These are phyloP conservation scores for Bombyx mori DNA, from an alignment of 1,140 invertebrate species.

Conservation along the genomic window DNA sequence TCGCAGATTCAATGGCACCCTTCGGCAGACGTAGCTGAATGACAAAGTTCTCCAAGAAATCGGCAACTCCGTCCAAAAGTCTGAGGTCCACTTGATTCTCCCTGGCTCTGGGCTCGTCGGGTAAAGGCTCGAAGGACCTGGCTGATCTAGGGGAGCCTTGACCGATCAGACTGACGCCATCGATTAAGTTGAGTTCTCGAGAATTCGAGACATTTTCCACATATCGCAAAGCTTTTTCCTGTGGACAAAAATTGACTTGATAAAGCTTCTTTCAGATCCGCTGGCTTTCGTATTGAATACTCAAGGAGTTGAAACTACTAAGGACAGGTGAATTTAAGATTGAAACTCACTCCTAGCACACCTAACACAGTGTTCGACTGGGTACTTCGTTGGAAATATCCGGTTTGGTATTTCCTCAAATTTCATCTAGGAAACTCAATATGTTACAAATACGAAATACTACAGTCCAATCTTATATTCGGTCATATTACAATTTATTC, in stretches of 20 bases:
- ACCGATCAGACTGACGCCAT: slow-evolving; percentile 81
- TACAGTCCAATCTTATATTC: no score
- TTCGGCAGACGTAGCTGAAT: slow-evolving; percentile 84
- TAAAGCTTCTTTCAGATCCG: no score
- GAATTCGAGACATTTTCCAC: slow-evolving; percentile 73
- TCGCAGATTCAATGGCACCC: slow-evolving; percentile 77
- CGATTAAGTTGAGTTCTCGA: slow-evolving; percentile 72
- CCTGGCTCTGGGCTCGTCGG: slow-evolving; percentile 78
- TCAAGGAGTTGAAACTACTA: no score
- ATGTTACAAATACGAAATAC: no score
- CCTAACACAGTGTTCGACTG: no score
- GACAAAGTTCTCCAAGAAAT: slow-evolving; percentile 84
- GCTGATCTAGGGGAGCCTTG: slow-evolving; percentile 70
- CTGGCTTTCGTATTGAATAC: no score
- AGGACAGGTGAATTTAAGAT: no score
- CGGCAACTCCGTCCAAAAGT: slow-evolving; percentile 79
- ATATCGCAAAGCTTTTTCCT: slow-evolving; percentile 51
- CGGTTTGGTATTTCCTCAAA: no score
- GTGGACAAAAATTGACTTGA: slow-evolving; percentile 14
- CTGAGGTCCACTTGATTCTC: slow-evolving; percentile 82
- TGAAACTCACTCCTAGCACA: no score
- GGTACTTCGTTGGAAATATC: no score
- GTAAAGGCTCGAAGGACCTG: slow-evolving; percentile 71
- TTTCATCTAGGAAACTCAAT: no score
- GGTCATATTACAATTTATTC: no score